Evolutionary conservation across 2,797 vertebrate species (phyloP).

Genomic region (Uromys caudimaculatus): DNA sequence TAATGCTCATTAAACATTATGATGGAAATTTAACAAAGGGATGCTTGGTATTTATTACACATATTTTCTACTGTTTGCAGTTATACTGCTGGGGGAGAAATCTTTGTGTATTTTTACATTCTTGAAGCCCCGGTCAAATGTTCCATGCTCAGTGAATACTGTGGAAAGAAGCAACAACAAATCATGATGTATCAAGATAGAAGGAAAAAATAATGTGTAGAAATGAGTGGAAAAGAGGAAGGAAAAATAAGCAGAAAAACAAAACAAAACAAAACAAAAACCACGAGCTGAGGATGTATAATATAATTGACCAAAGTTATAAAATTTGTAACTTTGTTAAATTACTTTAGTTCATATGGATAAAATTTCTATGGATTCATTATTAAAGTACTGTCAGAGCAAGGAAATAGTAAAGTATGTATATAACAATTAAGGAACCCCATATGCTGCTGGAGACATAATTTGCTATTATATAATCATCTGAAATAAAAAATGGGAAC

Average conservation of each 20-base stretch:
- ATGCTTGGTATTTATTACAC: not conserved
- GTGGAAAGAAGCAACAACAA: not conserved
- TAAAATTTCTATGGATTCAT: not conserved
- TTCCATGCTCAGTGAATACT: not conserved
- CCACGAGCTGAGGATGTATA: not conserved
- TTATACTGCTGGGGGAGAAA: rapidly evolving
- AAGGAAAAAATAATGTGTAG: not conserved
- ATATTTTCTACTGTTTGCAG: not conserved
- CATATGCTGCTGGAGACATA: not conserved
- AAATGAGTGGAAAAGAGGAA: not conserved
- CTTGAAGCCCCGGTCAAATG: not conserved
- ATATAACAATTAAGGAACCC: not conserved
- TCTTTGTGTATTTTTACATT: not conserved
- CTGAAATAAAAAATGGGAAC: not conserved
- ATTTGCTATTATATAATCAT: not conserved
- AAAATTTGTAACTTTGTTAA: not conserved
- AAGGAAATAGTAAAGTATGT: not conserved
- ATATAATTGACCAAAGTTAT: not conserved
- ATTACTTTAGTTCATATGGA: not conserved
- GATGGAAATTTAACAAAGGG: not conserved
- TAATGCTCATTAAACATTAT: not conserved
- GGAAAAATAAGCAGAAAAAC: not conserved
- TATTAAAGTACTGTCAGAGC: not conserved
- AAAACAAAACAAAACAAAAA: too few relatives aligned
- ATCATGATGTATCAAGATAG: not conserved